These are phyloP conservation scores for Aphidius gifuensis DNA, from an alignment of 1,140 invertebrate species.

Conservation along the genomic window DNA sequence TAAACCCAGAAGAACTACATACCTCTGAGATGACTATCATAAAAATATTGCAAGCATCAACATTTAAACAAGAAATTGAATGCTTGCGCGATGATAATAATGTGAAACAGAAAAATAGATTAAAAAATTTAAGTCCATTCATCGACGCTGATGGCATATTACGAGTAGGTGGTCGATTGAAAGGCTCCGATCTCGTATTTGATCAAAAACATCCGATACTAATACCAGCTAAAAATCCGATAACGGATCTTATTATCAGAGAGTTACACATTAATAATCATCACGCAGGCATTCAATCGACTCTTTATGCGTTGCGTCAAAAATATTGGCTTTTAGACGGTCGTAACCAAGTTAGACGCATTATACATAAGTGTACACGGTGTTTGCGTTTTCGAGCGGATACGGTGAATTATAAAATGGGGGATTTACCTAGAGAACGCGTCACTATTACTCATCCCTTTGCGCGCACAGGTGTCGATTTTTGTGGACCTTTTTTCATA, in stretches of 20 bases:
- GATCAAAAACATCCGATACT: constrained; percentile 14
- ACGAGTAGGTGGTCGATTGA: constrained; percentile 8
- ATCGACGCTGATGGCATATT: constrained; percentile 4
- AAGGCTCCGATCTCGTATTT: neutral
- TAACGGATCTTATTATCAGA: constrained; percentile 3
- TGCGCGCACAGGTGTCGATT: constrained; percentile 8
- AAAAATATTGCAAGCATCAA: too few relatives aligned
- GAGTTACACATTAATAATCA: constrained; percentile 3
- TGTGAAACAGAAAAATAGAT: too few relatives aligned
- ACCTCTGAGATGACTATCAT: too few relatives aligned
- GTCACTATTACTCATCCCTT: constrained; percentile 6
- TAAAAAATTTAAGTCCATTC: neutral
- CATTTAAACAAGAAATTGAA: too few relatives aligned
- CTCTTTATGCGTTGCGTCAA: neutral
- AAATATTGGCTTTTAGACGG: constrained; percentile 7
- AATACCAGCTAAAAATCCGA: neutral
- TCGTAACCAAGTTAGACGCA: neutral
- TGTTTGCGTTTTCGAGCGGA: neutral
- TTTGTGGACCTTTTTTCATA: constrained; percentile 7
- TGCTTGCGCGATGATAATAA: too few relatives aligned
- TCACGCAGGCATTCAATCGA: constrained; percentile 8
- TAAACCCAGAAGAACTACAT: too few relatives aligned
- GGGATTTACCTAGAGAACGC: constrained; percentile 3
- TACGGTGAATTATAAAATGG: neutral
- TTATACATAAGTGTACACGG: neutral